Evolutionary conservation across 2,888 invertebrate species (phyloP).

Genomic region (Leptinotarsa tumamoca): DNA sequence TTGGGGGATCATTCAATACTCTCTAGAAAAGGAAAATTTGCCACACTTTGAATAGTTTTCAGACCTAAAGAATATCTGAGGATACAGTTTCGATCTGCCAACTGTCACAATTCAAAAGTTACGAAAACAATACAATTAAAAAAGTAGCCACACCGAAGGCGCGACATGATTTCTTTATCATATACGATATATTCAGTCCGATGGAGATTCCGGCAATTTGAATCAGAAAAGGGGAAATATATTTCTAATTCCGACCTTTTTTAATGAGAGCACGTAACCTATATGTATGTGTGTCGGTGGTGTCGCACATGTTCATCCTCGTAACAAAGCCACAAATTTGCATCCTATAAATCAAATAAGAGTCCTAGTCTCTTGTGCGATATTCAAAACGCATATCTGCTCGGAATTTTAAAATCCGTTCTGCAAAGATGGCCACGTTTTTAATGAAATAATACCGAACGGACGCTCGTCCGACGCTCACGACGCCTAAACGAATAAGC

Average conservation of each 20-base stretch:
- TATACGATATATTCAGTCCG: background rate
- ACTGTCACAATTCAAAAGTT: no score
- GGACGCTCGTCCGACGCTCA: constrained; percentile 49
- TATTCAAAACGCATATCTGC: constrained; percentile 64
- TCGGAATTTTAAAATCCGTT: constrained; percentile 65
- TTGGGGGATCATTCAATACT: no score
- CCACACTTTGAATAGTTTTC: no score
- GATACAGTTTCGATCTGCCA: no score
- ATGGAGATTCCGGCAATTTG: background rate
- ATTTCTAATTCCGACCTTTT: constrained; percentile 47
- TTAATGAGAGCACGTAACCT: constrained; percentile 51
- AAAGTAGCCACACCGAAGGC: no score
- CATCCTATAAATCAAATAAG: constrained; percentile 65
- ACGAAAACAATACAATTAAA: no score
- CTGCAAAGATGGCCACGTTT: constrained; percentile 64
- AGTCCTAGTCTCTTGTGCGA: constrained; percentile 62
- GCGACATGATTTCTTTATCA: background rate
- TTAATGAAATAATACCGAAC: constrained; percentile 63
- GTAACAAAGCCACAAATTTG: constrained; percentile 50
- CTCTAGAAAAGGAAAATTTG: no score
- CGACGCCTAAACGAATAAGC: constrained; percentile 60
- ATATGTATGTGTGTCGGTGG: constrained; percentile 30
- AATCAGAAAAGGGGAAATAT: constrained; percentile 34
- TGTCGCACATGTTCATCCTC: constrained; percentile 26
- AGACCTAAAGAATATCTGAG: no score